A percentile compares a stretch with the other conserved stretches of the same genome.
Conservation (phyloP, 1,140 invertebrate genomes). For the Dryas iulia region DNA sequence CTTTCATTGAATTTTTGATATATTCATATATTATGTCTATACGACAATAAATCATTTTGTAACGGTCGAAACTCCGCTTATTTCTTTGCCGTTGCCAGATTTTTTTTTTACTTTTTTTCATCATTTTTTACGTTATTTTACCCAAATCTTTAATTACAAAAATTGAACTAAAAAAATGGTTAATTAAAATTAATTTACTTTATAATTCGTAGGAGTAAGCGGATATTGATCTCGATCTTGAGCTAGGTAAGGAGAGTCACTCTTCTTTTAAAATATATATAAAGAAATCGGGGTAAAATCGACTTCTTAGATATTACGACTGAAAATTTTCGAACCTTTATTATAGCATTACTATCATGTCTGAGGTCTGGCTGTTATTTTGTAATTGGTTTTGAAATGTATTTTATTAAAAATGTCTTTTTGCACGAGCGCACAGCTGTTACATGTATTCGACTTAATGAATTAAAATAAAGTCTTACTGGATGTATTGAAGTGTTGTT, state of each 20-base stretch:
- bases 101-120: neutral
- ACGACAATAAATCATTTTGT: constrained; percentile 31
- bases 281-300: constrained; percentile 30
- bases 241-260: no score
- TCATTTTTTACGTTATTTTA: neutral
- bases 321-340: constrained; percentile 73
- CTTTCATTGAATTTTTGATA: constrained; percentile 27
- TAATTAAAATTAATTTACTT: neutral
- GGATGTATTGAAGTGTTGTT: neutral
- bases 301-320: constrained; percentile 51
- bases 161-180: neutral
- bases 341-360: constrained; percentile 59
- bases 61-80: constrained; percentile 23
- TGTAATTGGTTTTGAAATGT: constrained; percentile 59
- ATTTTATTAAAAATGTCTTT: constrained; percentile 30
- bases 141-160: neutral
- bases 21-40: constrained; percentile 31
- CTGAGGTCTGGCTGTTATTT: constrained; percentile 69
- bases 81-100: constrained; percentile 14
- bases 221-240: constrained; percentile 22
- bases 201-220: constrained; percentile 15
- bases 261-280: constrained; percentile 28
- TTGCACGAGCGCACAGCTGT: constrained; percentile 24
- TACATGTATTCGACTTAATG: constrained; percentile 22
- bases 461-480: constrained; percentile 24